Evolutionary conservation across 2,888 invertebrate species (phyloP), one percentile per base, ranked within the genome.

Genomic region (Hedya salicella): DNA sequence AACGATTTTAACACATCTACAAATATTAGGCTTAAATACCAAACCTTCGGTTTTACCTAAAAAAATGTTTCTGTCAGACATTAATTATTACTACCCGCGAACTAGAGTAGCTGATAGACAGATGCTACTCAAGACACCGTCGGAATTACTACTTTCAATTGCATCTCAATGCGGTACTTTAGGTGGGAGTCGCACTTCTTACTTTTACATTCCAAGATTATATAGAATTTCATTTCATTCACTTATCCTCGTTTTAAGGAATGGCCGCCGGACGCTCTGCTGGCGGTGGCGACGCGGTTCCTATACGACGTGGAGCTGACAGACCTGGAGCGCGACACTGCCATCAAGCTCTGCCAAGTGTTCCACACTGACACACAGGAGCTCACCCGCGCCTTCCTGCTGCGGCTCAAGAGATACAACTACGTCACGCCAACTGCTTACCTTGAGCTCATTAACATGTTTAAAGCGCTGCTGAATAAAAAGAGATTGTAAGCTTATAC

Each of bases 371-470:
- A 97, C 25, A 97, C 97, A 0, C 95, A 96, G 81, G 85, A 85
- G 6, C 85, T 97, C 32, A 95, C 97, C 0, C 83, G 87, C 0
- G 94, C 95, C 78, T 97, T 95, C 82, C 73, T 85, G n/a, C 69
- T 86, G 17, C 76, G 91, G 3, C 87, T 97, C 62, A 95, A 95
- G 68, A 93, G 98, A 70, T 94, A 94, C 75, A 97, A 96, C 81
- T 98, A 98, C 82, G 97, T 98, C 0, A 98, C 98, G 0, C 98
- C 98, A 0, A 98, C 98, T 0, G 98, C 98, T 0, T 98, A 98
- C 81, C 90, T 98, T 71, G 98, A 98, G 79, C 93, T 98, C 78
- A 98, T 98, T 71, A 96, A 95, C 78, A 98, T 97, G 39, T 98
- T 98, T 78, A 98, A 98, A 82, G 90, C 94, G 0, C 91, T 98